Conservation (phyloP, 2,797 vertebrate species). For the Catharus ustulatus region DNA sequence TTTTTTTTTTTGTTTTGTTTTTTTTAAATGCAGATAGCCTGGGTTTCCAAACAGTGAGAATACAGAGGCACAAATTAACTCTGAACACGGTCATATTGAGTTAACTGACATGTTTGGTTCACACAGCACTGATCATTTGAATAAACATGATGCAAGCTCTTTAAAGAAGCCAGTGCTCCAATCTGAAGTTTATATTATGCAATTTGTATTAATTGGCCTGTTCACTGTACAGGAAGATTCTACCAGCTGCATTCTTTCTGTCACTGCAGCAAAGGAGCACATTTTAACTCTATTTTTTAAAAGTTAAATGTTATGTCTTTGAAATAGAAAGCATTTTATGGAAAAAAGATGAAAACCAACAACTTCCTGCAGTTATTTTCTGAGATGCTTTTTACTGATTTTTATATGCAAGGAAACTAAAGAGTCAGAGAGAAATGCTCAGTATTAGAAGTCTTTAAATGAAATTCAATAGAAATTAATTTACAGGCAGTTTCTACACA, state of each 20-base stretch:
- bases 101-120: neutral
- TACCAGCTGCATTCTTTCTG: neutral
- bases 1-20: neutral
- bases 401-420: neutral
- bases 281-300: neutral
- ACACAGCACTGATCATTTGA: neutral
- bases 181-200: neutral
- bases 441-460: neutral
- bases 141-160: constrained; percentile 11
- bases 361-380: neutral
- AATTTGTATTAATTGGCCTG: neutral
- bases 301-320: neutral
- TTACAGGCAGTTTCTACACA: neutral
- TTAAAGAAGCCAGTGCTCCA: neutral
- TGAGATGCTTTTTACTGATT: neutral
- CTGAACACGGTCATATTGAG: neutral
- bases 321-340: neutral
- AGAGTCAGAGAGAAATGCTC: neutral
- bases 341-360: neutral
- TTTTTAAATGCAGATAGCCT: neutral
- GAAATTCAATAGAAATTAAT: neutral
- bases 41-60: neutral
- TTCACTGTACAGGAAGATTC: neutral
- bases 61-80: neutral
- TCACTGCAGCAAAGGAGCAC: neutral